Evolutionary conservation across 2,888 invertebrate genomes (phyloP).

Genomic region (Noctua comes): DNA sequence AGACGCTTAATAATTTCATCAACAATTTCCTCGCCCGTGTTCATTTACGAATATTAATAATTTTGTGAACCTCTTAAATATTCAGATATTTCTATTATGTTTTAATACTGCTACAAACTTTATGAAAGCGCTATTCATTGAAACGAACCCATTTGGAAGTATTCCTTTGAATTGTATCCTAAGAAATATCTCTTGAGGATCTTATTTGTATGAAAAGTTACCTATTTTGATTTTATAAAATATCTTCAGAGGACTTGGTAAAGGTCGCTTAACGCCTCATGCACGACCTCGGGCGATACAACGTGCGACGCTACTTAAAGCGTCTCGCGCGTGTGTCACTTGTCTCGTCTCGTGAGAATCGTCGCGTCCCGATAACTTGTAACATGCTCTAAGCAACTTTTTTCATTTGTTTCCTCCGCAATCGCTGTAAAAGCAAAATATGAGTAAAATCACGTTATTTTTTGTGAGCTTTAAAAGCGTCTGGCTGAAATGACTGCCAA

Average conservation of each 20-base stretch:
- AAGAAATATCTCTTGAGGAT: conserved; percentile 27
- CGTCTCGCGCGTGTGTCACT: neutral
- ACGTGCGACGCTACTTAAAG: neutral
- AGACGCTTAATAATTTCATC: too few relatives aligned
- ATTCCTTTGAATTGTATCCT: conserved; percentile 36
- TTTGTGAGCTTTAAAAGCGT: neutral
- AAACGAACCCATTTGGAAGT: conserved; percentile 46
- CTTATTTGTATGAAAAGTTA: conserved; percentile 32
- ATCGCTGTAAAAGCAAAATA: neutral
- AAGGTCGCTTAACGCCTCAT: neutral
- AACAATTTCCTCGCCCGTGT: too few relatives aligned
- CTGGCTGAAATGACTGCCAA: neutral
- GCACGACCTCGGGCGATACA: neutral
- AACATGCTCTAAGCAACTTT: neutral
- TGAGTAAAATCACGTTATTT: neutral
- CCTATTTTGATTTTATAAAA: conserved; percentile 26
- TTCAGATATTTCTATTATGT: conserved; percentile 27
- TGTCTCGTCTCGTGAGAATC: neutral
- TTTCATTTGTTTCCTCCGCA: neutral
- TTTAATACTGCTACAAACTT: conserved; percentile 32
- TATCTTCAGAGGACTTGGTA: neutral
- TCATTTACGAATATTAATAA: conserved; percentile 9
- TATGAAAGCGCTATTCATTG: conserved; percentile 47
- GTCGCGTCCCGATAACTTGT: neutral
- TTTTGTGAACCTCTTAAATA: conserved; percentile 27